These are phyloP conservation scores for Cataglyphis albicans DNA, from an alignment of 2,888 invertebrate species.

Conservation along the genomic window DNA sequence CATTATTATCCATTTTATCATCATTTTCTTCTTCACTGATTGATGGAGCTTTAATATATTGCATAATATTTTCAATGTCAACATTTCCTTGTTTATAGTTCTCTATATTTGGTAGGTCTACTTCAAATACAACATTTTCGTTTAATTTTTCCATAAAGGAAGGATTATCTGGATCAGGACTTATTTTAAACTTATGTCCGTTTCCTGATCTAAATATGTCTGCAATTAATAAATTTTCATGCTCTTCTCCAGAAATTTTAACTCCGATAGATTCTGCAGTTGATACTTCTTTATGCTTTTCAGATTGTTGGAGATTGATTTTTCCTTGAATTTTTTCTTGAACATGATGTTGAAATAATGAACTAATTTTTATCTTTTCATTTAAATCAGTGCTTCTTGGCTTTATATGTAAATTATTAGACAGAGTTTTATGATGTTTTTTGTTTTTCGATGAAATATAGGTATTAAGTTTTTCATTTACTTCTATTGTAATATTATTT, in stretches of 20 bases:
- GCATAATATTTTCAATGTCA: slow-evolving; percentile 63
- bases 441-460: neutral
- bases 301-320: neutral
- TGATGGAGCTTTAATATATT: slow-evolving; percentile 61
- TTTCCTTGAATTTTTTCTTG: neutral
- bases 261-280: slow-evolving; percentile 12
- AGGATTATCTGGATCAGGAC: slow-evolving; percentile 41
- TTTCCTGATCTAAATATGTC: slow-evolving; percentile 32
- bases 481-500: neutral
- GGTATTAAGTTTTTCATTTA: neutral
- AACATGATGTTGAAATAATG: slow-evolving; percentile 41
- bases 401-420: neutral
- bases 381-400: neutral
- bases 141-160: slow-evolving; percentile 76
- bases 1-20: neutral
- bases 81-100: slow-evolving; percentile 58
- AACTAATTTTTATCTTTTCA: slow-evolving; percentile 47
- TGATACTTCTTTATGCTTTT: neutral
- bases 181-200: slow-evolving; percentile 67
- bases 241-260: neutral
- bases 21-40: neutral
- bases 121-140: slow-evolving; percentile 65
- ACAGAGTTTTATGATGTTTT: neutral
- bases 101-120: slow-evolving; percentile 70
- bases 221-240: neutral